Evolutionary conservation across 2,888 invertebrate species (phyloP).

Genomic region (Villa cingulata): DNA sequence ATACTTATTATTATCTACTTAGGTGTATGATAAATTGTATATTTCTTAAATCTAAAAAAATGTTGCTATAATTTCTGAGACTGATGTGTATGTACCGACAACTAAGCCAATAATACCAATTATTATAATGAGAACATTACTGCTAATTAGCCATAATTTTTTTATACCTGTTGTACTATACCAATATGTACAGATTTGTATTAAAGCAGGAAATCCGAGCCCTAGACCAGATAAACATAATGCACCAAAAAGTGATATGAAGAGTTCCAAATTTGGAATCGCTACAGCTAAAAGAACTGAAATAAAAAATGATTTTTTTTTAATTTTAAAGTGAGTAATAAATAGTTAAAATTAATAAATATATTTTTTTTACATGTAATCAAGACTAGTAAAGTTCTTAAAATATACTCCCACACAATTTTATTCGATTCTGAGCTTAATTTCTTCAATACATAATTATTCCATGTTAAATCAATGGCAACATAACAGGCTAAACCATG

Average conservation of each 20-base stretch:
- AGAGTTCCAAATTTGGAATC: slow-evolving; percentile 71
- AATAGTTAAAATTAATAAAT: not conserved
- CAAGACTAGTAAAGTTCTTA: slow-evolving; percentile 64
- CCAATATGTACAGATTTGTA: slow-evolving; percentile 75
- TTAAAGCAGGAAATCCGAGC: slow-evolving; percentile 77
- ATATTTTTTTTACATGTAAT: slow-evolving; percentile 66
- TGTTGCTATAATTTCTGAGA: slow-evolving; percentile 47
- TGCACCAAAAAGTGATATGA: slow-evolving; percentile 75
- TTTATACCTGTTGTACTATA: slow-evolving; percentile 43
- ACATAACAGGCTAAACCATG: slow-evolving; percentile 93
- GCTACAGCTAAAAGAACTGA: slow-evolving; percentile 71
- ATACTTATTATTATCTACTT: no score
- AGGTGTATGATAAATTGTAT: no score
- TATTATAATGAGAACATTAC: slow-evolving; percentile 48
- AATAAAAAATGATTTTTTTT: slow-evolving; percentile 19
- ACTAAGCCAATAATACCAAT: slow-evolving; percentile 54
- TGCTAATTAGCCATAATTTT: slow-evolving; percentile 44
- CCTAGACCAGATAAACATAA: slow-evolving; percentile 78
- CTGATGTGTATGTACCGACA: slow-evolving; percentile 55
- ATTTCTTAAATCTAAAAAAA: slow-evolving; percentile 35
- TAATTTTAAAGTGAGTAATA: not conserved
- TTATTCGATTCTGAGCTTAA: slow-evolving; percentile 47
- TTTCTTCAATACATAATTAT: slow-evolving; percentile 50
- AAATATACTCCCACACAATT: slow-evolving; percentile 58
- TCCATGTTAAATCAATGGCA: slow-evolving; percentile 87